Conservation (phyloP, 2,113 vertebrate species). For the Caracal caracal region DNA sequence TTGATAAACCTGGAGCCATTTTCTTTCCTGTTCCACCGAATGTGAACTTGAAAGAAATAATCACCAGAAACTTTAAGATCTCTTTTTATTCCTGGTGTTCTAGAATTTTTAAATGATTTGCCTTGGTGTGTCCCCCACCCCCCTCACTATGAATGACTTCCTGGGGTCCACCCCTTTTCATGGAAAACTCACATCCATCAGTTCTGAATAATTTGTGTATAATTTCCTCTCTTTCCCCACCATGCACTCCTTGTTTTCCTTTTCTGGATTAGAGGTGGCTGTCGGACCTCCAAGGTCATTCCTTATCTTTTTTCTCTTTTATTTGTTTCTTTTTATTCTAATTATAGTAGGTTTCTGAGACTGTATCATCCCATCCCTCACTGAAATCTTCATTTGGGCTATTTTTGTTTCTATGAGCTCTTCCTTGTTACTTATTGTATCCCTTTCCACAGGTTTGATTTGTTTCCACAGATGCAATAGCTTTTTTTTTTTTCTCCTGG, state of each 20-base stretch:
- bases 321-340: not conserved
- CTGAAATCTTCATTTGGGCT: constrained; percentile 14
- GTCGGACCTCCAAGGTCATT: not conserved
- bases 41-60: not conserved
- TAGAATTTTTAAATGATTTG: not conserved
- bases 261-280: not conserved
- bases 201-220: not conserved
- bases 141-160: not conserved
- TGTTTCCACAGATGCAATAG: not conserved
- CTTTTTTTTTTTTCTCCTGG: not conserved
- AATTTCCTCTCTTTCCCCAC: not conserved
- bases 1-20: not conserved
- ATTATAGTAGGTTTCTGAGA: not conserved
- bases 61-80: not conserved
- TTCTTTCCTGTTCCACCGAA: not conserved
- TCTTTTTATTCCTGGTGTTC: not conserved
- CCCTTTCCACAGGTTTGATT: not conserved
- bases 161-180: not conserved
- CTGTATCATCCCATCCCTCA: not conserved
- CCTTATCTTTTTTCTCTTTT: not conserved
- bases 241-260: not conserved
- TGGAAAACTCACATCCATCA: not conserved
- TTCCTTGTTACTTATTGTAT: not conserved
- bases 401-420: not conserved
- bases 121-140: not conserved